Evolutionary conservation across 2,113 vertebrate species (phyloP), one percentile per base, ranked within the genome.

Genomic region (Scatophagus argus): DNA sequence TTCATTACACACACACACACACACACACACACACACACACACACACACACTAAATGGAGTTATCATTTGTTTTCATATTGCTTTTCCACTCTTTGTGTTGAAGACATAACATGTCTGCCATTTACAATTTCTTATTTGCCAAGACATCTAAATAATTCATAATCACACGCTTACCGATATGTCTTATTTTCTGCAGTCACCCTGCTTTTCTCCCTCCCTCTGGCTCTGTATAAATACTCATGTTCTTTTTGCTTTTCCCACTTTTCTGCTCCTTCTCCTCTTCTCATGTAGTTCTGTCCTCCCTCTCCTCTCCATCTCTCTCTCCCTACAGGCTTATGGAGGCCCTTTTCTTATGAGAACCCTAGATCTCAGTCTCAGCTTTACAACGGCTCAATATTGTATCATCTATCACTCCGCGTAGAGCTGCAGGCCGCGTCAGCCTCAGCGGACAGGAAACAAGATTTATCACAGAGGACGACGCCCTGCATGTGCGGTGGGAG

Each of bases 351-450:
- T 88, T 91, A 93, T 92, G 90, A 92, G 89, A 90, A 75, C 81
- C 29, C 87, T 90, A 89, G 85, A 91, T 93, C 92, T 90, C 83
- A 70, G 86, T 82, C 60, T 29, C 82, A 78, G 85, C 84, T 81
- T 87, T 87, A 74, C 85, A 83, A 39, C 54, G 74, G 77, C 82
- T 89, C 84, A 87, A 89, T 93, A 92, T 93, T 91, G 84, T 91
- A 87, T 82, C 87, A 92, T 92, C 89, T 90, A 92, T 93, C 89
- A 93, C 89, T 90, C 79, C 85, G 84, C 86, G 83, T 84, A 83
- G 80, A 85, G 86, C 89, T 91, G 85, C 85, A 47, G 89, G 90
- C 90, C 34, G 80, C 86, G 63, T 74, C 79, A 39, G 83, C 86
- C 85, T 88, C 88, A 34, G 38, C 68, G 83, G 85, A 86, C 43